Evolutionary conservation across 1,140 invertebrate species (phyloP).

Genomic region (Holcopasites calliopsidis): DNA sequence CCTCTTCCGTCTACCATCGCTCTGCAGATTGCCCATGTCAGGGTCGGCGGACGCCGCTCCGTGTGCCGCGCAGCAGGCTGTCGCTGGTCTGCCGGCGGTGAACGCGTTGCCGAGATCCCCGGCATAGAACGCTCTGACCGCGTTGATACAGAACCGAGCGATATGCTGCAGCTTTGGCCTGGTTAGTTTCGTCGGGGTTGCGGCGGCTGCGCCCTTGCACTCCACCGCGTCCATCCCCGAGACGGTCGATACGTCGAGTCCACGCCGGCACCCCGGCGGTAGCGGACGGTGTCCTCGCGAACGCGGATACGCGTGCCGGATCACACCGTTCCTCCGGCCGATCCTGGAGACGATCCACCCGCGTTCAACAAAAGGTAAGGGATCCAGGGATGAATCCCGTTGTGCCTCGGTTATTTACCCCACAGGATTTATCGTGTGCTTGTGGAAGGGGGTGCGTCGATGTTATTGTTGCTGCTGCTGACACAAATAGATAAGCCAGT

Average conservation of each 20-base stretch:
- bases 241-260: conserved; percentile 56
- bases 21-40: conserved; percentile 75
- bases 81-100: not conserved
- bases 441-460: no score
- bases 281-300: conserved; percentile 1
- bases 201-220: conserved; percentile 69
- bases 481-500: not conserved
- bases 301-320: not conserved
- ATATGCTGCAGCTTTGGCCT: conserved; percentile 66
- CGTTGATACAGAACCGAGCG: conserved; percentile 61
- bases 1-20: conserved; percentile 70
- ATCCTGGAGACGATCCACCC: no score
- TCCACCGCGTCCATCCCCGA: conserved; percentile 22
- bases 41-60: not conserved
- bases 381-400: no score
- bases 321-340: no score
- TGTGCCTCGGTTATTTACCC: no score
- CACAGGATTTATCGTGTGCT: no score
- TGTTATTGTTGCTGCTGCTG: not conserved
- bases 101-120: conserved; percentile 23
- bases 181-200: conserved; percentile 29
- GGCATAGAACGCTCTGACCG: conserved; percentile 52
- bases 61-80: not conserved
- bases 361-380: no score
- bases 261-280: not conserved